These are phyloP conservation scores for Dryocosmus kuriphilus DNA, from an alignment of 2,888 invertebrate genomes.

Conservation along the genomic window DNA sequence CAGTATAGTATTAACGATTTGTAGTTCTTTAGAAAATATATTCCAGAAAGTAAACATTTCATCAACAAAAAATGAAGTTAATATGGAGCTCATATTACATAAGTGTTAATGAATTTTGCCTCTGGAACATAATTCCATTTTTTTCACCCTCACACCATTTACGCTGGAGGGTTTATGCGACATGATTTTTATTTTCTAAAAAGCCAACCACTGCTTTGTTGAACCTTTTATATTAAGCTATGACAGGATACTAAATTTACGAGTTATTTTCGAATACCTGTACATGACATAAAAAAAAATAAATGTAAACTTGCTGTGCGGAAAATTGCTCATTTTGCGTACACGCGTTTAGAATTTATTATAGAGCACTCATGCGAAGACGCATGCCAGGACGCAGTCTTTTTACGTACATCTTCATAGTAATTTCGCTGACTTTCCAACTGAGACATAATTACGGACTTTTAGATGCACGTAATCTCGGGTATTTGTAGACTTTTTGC, in stretches of 20 bases:
- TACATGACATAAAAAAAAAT: background rate
- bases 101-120: conserved; percentile 19
- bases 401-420: conserved; percentile 2
- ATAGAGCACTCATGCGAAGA: background rate
- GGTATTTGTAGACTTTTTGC: conserved; percentile 4
- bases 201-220: conserved; percentile 21
- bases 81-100: conserved; percentile 21
- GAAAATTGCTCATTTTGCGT: conserved; percentile 11
- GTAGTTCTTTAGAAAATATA: no score
- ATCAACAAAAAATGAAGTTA: background rate
- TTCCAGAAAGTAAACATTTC: no score
- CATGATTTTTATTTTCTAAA: conserved; percentile 18
- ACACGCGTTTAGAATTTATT: conserved; percentile 32
- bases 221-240: conserved; percentile 10
- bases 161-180: conserved; percentile 25
- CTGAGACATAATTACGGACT: background rate
- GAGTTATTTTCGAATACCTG: conserved; percentile 15
- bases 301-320: background rate
- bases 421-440: conserved; percentile 9
- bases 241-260: conserved; percentile 18
- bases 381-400: background rate
- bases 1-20: no score
- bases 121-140: background rate
- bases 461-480: conserved; percentile 5
- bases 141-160: background rate